Conservation (phyloP, 64 coral and sea anemone species). For the Actinia tenebrosa region DNA sequence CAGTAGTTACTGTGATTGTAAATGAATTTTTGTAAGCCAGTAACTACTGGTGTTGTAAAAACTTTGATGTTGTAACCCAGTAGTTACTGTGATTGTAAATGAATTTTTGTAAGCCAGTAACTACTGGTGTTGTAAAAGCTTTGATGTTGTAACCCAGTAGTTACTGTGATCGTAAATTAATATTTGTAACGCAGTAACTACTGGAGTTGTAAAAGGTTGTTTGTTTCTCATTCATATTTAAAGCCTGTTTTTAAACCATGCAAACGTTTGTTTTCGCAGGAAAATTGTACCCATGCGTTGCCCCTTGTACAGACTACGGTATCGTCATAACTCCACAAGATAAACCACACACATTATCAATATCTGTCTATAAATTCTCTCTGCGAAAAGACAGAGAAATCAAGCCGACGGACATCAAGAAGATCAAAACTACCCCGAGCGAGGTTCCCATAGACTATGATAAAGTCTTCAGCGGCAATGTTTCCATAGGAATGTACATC, state of each 20-base stretch:
- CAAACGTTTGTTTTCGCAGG: not conserved
- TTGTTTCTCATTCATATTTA: not conserved
- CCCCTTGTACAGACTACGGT: constrained; percentile 14
- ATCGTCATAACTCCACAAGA: constrained; percentile 5
- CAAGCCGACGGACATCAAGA: not conserved
- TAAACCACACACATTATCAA: not conserved
- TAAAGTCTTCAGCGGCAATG: not conserved
- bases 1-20: no score
- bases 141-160: no score
- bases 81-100: no score
- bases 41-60: no score
- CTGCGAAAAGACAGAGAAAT: not conserved
- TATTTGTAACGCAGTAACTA: no score
- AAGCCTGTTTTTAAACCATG: not conserved
- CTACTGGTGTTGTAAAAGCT: no score
- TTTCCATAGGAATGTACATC: not conserved
- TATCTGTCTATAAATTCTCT: constrained; percentile 13
- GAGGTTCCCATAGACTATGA: not conserved
- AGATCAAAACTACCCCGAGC: not conserved
- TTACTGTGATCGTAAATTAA: no score
- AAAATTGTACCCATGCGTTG: not conserved
- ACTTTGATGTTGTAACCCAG: no score
- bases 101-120: no score
- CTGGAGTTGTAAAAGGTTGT: no score
- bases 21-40: no score